Evolutionary conservation across 1,140 invertebrate species (phyloP), one percentile per base, ranked within the genome.

Genomic region (Scaptodrosophila lebanonensis): DNA sequence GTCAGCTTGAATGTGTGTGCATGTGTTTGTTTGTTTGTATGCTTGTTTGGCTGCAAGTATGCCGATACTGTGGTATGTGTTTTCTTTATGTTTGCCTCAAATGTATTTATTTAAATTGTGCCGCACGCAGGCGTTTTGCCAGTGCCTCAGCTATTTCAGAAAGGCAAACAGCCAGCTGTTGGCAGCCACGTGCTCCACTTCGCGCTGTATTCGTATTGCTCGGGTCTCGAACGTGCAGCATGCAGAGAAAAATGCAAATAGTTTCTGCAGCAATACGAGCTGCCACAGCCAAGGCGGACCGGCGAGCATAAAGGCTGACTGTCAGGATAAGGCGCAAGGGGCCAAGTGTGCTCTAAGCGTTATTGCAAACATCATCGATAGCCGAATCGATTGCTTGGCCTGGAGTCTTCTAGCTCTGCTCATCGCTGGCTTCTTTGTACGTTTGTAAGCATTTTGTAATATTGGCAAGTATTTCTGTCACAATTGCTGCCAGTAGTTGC

Each of bases 71-170:
- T n/a, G n/a, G n/a, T n/a, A n/a, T n/a, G n/a, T n/a, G n/a, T n/a
- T n/a, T n/a, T n/a, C n/a, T n/a, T 29, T 29, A 29, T 29, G 9
- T 29, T 29, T 29, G 27, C 9, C 27, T 29, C 27, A 82, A 75
- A 82, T 82, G 64, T 70, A 70, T 82, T 75, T 82, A 82, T 75
- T 82, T 82, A 82, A 82, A 82, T 70, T 66, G 75, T 64, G 59
- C 42, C 42, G 54, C 68, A 67, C 50, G 53, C 67, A 52, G 48
- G 32, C 35, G 36, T 29, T 18, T 22, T 50, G 48, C 32, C 56
- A 79, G 67, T 72, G 72, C 68, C 39, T n/a, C 48, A 43, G 56
- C 66, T 39, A 44, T 43, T 70, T 70, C 49, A 49, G 51, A 57
- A 65, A 47, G 54, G 58, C 68, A 54, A 68, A 48, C 73, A 73